Evolutionary conservation across 1,140 invertebrate genomes (phyloP).

Genomic region (Cotesia typhae): DNA sequence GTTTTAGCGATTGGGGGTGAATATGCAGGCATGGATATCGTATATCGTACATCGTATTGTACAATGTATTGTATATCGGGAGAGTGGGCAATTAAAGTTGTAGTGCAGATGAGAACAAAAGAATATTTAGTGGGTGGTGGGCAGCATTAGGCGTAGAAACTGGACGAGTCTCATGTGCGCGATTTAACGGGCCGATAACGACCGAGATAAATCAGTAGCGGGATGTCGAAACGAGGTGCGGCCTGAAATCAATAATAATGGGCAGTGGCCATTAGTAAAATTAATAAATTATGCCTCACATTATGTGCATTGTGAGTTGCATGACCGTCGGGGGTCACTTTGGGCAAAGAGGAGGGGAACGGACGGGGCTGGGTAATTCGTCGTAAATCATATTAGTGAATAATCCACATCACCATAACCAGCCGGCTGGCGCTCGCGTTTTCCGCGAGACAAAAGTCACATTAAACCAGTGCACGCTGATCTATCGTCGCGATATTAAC

Average conservation of each 20-base stretch:
- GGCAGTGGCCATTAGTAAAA: slow-evolving; percentile 67
- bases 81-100: slow-evolving; percentile 6
- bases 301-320: slow-evolving; percentile 66
- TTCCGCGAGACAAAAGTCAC: slow-evolving; percentile 42
- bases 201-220: slow-evolving; percentile 57
- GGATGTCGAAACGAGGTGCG: slow-evolving; percentile 58
- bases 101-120: slow-evolving; percentile 9
- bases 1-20: too few relatives aligned
- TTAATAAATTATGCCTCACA: slow-evolving; percentile 68
- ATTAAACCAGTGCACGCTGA: slow-evolving; percentile 37
- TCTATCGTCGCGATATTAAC: slow-evolving; percentile 42
- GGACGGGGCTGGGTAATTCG: slow-evolving; percentile 54
- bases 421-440: slow-evolving; percentile 48
- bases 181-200: slow-evolving; percentile 60
- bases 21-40: too few relatives aligned
- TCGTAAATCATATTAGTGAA: slow-evolving; percentile 68
- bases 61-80: not conserved
- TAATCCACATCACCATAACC: slow-evolving; percentile 65
- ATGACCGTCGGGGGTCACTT: slow-evolving; percentile 1
- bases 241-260: slow-evolving; percentile 67
- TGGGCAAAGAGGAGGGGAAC: too few relatives aligned
- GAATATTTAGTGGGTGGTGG: slow-evolving; percentile 25
- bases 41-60: too few relatives aligned
- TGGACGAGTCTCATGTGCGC: slow-evolving; percentile 43
- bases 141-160: slow-evolving; percentile 33